Conservation (phyloP, 2,113 vertebrate species). For the Eulemur rufifrons region DNA sequence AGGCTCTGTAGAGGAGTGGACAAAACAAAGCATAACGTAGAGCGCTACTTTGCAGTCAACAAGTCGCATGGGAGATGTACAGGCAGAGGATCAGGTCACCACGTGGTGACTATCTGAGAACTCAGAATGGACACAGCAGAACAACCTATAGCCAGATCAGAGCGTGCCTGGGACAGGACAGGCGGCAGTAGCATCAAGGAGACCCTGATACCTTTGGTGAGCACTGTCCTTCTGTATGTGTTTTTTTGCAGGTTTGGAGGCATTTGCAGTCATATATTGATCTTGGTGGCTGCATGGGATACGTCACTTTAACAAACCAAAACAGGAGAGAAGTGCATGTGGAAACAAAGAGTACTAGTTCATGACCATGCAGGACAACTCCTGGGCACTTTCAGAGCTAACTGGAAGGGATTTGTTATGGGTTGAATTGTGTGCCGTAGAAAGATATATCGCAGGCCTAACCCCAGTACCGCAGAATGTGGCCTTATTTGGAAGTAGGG, state of each 20-base stretch:
- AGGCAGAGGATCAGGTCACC: no score
- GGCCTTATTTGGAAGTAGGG: conserved; percentile 12
- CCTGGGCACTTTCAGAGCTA: neutral
- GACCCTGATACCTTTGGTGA: neutral
- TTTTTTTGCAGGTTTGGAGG: neutral
- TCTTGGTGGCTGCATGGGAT: neutral
- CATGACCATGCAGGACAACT: neutral
- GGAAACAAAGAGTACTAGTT: neutral
- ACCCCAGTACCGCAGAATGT: neutral
- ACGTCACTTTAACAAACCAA: neutral
- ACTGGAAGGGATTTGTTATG: neutral
- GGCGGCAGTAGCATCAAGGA: neutral
- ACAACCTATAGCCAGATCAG: neutral
- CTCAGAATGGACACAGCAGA: neutral
- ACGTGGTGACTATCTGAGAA: neutral
- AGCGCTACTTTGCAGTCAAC: neutral
- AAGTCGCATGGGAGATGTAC: neutral
- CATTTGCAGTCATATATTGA: neutral
- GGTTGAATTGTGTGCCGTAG: neutral
- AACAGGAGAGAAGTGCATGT: neutral
- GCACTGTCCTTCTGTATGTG: neutral
- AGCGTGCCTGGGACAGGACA: neutral
- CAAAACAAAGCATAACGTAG: neutral
- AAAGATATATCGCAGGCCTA: neutral
- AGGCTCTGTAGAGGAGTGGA: neutral